Base-by-base conservation (phyloP, 1,140 invertebrate species). In the Calliopsis andreniformis region DNA sequence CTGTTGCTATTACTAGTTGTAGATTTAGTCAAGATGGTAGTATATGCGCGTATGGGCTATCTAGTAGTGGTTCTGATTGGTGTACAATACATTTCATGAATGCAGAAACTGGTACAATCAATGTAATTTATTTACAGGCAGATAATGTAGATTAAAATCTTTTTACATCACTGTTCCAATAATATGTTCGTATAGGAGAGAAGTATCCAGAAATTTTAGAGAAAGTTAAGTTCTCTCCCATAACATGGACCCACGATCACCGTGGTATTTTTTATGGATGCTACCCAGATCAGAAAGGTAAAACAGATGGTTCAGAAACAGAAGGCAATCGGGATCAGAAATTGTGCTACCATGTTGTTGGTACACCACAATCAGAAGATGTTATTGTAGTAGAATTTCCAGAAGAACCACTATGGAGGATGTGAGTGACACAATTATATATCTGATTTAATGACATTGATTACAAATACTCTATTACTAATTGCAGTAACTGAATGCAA, bases 241-340 rank as follows among this genome's bases (percentile, higher is more conserved):
- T 99, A 88, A 94, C 97, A 0, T 99, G 98, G 98, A 98, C 97
- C 45, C 97, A 98, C 87, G 98, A 99, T 89, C 96, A 99, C 89
- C 95, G 95, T 85, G 98, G 98, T 63, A 94, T 99, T 68, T 99
- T 99, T 92, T 99, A 99, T 93, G 96, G 96, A 80, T 92, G 93
- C 32, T 97, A 96, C 92, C 96, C 97, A 20, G 95, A 97, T 45
- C 95, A 97, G 87, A 93, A 95, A 76, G 96, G 96, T 56, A 95
- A 94, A 88, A 93, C 95, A 32, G 97, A 99, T 93, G 98, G 98
- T 1, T 97, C 97, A 0, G 98, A 98, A 91, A 98, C 97, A 0
- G 95, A 95, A 58, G 93, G 94, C 72, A 97, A 96, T 89, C 93
- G 96, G 87, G 95, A 98, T 92, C 98, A 99, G 89, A 99, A 99